phyloP scores from a whole-genome alignment of 2,113 vertebrate genomes.

The Melanotaenia duboulayi region DNA sequence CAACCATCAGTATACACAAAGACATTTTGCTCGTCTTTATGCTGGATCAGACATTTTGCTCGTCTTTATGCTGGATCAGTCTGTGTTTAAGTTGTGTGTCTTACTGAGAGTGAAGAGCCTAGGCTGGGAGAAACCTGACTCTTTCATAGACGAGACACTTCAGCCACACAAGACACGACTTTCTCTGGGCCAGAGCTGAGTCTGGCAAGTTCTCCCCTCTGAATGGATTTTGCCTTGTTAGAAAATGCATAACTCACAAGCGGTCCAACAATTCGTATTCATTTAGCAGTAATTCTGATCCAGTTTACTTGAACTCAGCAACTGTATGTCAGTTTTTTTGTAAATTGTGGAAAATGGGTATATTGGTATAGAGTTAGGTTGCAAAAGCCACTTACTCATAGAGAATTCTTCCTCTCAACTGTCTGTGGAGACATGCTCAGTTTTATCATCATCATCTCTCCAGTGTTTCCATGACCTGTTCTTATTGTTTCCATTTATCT shows the following conservation, averaged over 20 bases:
- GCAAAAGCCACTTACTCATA: constrained; percentile 19
- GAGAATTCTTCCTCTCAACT: background rate
- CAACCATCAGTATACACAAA: no score
- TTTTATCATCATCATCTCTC: constrained; percentile 34
- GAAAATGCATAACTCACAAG: constrained; percentile 16
- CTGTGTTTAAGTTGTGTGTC: constrained; percentile 12
- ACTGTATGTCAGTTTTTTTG: constrained; percentile 32
- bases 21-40: background rate
- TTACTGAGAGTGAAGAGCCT: constrained; percentile 12
- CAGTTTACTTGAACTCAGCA: constrained; percentile 3
- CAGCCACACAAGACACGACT: constrained; percentile 33
- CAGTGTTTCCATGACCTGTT: constrained; percentile 50
- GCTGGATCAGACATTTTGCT: background rate
- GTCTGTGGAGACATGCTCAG: constrained; percentile 4
- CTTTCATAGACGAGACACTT: constrained; percentile 32
- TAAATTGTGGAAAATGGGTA: background rate
- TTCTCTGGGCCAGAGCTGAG: constrained; percentile 6
- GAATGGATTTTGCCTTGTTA: constrained; percentile 6
- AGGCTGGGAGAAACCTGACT: constrained; percentile 23
- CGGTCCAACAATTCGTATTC: background rate
- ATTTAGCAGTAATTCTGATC: constrained; percentile 6
- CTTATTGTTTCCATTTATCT: constrained; percentile 56
- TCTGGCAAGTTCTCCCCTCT: constrained; percentile 40
- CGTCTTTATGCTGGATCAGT: background rate
- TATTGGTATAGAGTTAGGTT: background rate